Evolutionary conservation across 2,113 vertebrate genomes (phyloP), one percentile per base, ranked within the genome.

Genomic region (Tachuris rubrigastra): DNA sequence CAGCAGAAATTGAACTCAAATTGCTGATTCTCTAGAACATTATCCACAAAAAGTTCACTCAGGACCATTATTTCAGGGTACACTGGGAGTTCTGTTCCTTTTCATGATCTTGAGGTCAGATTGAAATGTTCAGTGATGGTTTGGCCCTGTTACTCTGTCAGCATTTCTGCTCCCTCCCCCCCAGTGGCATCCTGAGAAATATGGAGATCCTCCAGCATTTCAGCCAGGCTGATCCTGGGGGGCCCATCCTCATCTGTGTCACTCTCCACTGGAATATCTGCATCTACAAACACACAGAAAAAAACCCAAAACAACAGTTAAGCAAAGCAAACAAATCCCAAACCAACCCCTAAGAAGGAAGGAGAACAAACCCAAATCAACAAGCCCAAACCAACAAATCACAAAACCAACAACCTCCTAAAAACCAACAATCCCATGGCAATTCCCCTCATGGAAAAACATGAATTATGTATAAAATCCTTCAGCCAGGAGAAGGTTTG

Each of bases 141-240:
- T 17, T 49, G 60, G 50, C 35, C 8, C 53, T 72, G 3, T 97
- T 81, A 95, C 90, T 96, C 96, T n/a, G 96, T 97, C 98, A 99
- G 98, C 99, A 99, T 99, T 74, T 98, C 97, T 8, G 99, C 98
- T 44, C 99, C 99, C 59, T 99, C 99, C 90, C 95, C 99, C 62
- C 99, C 99, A 8, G 99, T 99, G 73, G 99, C 99, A 27, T 99
- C 99, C 7, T 96, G 67, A 8, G 99, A 98, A 94, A 98, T 98
- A 49, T 98, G 98, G 69, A 99, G 98, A 96, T 99, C 99, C 86
- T 99, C 99, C 88, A 99, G 95, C 99, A 99, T 99, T 94, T 99
- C 99, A 50, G 98, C 96, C 97, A 99, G 97, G 60, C 99, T 99
- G 96, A 99, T 98, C 41, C 98, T 86, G 14, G 99, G 99, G 10